phyloP scores from a whole-genome alignment of 2,113 vertebrate species.

The Aspiorhynchus laticeps region DNA sequence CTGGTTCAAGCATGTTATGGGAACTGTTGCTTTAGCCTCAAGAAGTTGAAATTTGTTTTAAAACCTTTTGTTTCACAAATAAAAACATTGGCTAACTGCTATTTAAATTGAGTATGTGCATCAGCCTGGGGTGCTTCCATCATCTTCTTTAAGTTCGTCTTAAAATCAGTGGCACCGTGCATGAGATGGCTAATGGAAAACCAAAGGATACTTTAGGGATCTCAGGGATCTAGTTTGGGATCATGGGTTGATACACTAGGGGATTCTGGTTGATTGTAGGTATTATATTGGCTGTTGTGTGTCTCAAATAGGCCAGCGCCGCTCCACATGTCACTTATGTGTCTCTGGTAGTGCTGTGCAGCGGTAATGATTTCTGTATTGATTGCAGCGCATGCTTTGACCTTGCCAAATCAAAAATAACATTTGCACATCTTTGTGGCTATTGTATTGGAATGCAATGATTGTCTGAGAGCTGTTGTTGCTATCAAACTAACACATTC shows the following conservation, averaged over 20 bases:
- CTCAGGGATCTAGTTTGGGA: not conserved
- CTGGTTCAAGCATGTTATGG: not conserved
- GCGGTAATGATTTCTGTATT: constrained; percentile 26
- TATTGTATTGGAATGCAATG: not conserved
- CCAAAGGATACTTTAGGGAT: not conserved
- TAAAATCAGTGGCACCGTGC: not conserved
- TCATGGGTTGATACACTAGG: not conserved
- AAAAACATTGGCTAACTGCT: not conserved
- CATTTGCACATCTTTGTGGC: constrained; percentile 22
- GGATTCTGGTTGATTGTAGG: not conserved
- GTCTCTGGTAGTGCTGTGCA: not conserved
- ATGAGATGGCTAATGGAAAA: not conserved
- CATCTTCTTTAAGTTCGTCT: not conserved
- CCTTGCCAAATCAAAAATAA: constrained; percentile 29
- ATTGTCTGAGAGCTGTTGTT: not conserved
- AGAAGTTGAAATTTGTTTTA: not conserved
- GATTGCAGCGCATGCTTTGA: constrained; percentile 19
- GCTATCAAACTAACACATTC: not conserved
- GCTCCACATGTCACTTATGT: not conserved
- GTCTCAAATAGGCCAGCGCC: not conserved
- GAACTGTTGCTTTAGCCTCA: not conserved
- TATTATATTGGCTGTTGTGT: not conserved
- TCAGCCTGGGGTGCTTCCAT: not conserved
- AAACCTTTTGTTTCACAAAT: not conserved
- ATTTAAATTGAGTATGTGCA: not conserved